A percentile compares a stretch with the other conserved stretches of the same genome.
Evolutionary conservation across 2,888 invertebrate genomes (phyloP).

Genomic region (Cetonia aurata): DNA sequence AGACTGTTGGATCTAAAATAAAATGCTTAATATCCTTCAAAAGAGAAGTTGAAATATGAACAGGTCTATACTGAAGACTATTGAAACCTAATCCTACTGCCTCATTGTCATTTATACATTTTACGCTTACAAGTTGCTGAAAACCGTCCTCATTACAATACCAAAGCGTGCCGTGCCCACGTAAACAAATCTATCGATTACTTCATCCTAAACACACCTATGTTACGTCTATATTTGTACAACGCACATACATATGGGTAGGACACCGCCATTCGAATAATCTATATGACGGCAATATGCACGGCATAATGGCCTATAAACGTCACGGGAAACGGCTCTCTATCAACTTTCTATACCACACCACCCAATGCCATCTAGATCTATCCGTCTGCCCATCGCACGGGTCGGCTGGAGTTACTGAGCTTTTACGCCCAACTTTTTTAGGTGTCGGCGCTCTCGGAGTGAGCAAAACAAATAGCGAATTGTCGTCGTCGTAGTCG

Average conservation of each 20-base stretch:
- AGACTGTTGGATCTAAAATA: too few species aligned
- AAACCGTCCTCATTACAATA: neutral
- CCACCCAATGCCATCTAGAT: neutral
- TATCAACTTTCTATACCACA: neutral
- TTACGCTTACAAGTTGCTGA: too few species aligned
- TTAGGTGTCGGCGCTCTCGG: neutral
- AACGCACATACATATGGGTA: neutral
- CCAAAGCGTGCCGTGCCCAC: neutral
- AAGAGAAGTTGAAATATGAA: too few species aligned
- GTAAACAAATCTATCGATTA: conserved; percentile 19
- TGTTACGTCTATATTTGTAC: conserved; percentile 9
- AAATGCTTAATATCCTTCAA: too few species aligned
- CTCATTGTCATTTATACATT: too few species aligned
- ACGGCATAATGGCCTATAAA: conserved; percentile 24
- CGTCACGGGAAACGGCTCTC: neutral
- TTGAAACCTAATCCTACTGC: too few species aligned
- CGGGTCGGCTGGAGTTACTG: neutral
- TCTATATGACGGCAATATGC: conserved; percentile 19
- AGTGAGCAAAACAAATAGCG: neutral
- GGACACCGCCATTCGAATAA: conserved; percentile 1
- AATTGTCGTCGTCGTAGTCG: neutral
- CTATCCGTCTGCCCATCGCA: neutral
- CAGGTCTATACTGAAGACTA: too few species aligned
- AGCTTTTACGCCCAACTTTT: neutral
- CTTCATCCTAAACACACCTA: neutral